These are phyloP conservation scores for Apeira syringaria DNA, from an alignment of 2,888 invertebrate species.

Conservation along the genomic window DNA sequence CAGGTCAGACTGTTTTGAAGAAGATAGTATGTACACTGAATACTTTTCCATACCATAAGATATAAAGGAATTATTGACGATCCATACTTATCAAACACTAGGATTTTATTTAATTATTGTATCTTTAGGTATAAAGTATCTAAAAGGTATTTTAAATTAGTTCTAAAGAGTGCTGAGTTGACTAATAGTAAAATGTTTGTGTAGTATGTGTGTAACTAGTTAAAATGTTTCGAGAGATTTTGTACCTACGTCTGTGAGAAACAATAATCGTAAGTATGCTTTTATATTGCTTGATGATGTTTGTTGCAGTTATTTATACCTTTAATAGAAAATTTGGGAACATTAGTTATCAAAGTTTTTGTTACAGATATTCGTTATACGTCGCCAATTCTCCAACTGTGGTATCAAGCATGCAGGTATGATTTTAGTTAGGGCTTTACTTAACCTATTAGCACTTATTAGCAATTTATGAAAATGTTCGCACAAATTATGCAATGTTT, in stretches of 20 bases:
- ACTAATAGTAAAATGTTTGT: too few relatives aligned
- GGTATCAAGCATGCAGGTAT: constrained; percentile 13
- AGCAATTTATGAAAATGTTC: too few relatives aligned
- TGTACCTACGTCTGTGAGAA: neutral
- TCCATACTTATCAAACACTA: neutral
- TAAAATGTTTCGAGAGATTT: too few relatives aligned
- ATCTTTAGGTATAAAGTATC: constrained; percentile 22
- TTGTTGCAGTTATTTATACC: constrained; percentile 9
- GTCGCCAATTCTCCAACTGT: constrained; percentile 11
- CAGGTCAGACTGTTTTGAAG: too few relatives aligned
- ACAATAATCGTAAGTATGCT: constrained; percentile 11
- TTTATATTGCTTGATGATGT: constrained; percentile 3
- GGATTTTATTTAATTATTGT: constrained; percentile 15
- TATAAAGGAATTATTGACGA: neutral
- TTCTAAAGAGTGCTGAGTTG: neutral
- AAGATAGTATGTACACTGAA: too few relatives aligned
- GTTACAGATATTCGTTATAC: constrained; percentile 10
- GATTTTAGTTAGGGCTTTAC: neutral
- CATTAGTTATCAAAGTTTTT: constrained; percentile 4
- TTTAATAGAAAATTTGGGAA: neutral
- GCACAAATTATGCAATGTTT: too few relatives aligned
- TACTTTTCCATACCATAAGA: neutral
- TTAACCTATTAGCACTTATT: too few relatives aligned
- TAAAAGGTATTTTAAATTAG: neutral
- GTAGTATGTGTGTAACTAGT: too few relatives aligned